These are phyloP conservation scores for Cerceris ruficornis DNA, from an alignment of 2,888 invertebrate species.

Conservation along the genomic window DNA sequence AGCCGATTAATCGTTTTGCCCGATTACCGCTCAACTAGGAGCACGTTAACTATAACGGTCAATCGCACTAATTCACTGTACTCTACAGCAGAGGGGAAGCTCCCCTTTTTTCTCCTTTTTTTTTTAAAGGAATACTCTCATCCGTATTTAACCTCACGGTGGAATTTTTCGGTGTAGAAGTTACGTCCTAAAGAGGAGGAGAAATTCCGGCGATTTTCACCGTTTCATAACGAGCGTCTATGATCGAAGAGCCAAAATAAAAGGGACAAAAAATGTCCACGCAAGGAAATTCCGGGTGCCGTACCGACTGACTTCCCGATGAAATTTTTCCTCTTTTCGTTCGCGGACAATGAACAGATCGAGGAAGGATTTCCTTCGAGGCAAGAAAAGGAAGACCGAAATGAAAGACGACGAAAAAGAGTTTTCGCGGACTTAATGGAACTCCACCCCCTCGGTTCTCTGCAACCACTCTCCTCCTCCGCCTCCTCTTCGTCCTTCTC, in stretches of 20 bases:
- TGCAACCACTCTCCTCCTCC: not conserved
- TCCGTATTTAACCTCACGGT: not conserved
- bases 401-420: constrained; percentile 34
- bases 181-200: not conserved
- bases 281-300: not conserved
- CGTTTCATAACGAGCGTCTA: not conserved
- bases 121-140: not conserved
- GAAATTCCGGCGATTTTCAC: not conserved
- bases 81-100: too few relatives aligned
- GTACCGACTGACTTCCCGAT: not conserved
- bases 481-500: not conserved
- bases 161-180: not conserved
- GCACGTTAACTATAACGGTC: not conserved
- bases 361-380: constrained; percentile 23
- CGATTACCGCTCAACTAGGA: not conserved
- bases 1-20: not conserved
- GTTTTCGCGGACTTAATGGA: constrained; percentile 35
- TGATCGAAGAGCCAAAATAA: not conserved
- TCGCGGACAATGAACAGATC: constrained; percentile 25
- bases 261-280: not conserved
- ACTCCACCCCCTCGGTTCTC: constrained; percentile 1
- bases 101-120: too few relatives aligned
- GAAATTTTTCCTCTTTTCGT: constrained; percentile 16
- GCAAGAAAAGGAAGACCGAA: constrained; percentile 1
- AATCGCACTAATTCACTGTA: not conserved